These are phyloP conservation scores for Phocoena sinus DNA, from an alignment of 2,113 vertebrate genomes.

Conservation along the genomic window DNA sequence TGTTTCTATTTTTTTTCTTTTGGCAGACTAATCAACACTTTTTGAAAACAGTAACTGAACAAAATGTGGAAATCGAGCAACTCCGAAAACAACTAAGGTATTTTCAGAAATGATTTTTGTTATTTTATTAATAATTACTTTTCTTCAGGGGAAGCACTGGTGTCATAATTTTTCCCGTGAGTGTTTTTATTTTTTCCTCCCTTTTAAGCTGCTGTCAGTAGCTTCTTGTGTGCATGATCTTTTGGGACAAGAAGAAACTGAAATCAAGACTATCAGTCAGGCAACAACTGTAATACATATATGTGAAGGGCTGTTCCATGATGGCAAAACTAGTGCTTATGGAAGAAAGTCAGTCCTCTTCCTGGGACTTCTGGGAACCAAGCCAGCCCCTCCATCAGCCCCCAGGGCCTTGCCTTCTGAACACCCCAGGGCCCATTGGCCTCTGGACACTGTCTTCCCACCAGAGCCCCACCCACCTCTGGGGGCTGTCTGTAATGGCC, in stretches of 20 bases:
- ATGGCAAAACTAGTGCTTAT: not conserved
- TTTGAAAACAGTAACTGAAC: slow-evolving; percentile 87
- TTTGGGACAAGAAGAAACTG: not conserved
- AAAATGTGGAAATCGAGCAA: slow-evolving; percentile 86
- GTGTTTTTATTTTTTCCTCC: not conserved
- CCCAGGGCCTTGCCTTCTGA: not conserved
- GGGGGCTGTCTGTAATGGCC: not conserved
- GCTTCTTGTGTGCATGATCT: not conserved
- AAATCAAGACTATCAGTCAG: not conserved
- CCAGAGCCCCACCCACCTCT: not conserved
- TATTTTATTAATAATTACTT: slow-evolving; percentile 28
- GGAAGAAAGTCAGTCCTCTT: not conserved
- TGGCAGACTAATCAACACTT: slow-evolving; percentile 91
- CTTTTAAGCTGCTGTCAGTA: slow-evolving; percentile 9
- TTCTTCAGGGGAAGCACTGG: not conserved
- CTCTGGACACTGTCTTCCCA: not conserved
- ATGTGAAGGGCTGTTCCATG: not conserved
- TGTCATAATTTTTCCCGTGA: not conserved
- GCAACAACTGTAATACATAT: not conserved
- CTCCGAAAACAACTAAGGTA: slow-evolving; percentile 90
- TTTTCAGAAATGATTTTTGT: slow-evolving; percentile 35
- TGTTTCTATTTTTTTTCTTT: not conserved
- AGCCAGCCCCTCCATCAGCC: not conserved
- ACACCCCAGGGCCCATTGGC: not conserved
- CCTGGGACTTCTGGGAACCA: not conserved